Base-by-base conservation (phyloP, 2,797 vertebrate species). In the Heliangelus exortis region DNA sequence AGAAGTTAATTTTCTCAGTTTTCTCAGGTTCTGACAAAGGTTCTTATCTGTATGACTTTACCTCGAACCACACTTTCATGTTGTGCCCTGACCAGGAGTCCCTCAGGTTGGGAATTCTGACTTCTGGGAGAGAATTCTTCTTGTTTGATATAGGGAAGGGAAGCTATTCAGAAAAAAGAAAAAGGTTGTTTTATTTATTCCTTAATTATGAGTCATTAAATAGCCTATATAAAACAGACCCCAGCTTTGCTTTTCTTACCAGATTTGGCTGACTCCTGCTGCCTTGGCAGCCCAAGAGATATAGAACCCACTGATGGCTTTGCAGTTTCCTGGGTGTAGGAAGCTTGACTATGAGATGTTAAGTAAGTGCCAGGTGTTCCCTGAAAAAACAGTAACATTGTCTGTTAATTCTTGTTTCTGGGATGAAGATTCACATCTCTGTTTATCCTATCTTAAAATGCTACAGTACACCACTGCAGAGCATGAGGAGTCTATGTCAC, bases 361-460 rank as follows among this genome's bases (percentile, higher is more conserved):
- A 99, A 97, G 81, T 99, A 99, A 79, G 99, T 99, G 93, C 99
- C 99, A 91, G 99, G 99, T 92, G 99, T 99, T 97, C 99, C 99
- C 99, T 99, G 94, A 93, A 97, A 97, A 79, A 68, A 96, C 31
- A 84, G 86, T 74, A 6, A 74, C 6, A 34, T 6, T 69, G 14
- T 54, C 68, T 21, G 10, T 81, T 74, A 87, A 80, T 69, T 80
- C 47, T 77, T 61, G 31, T 71, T 85, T 85, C 45, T 84, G 76
- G 55, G 88, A 85, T 34, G 26, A 88, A 91, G 43, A 78, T 41
- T 91, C 51, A 53, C 26, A 57, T 61, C 20, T 57, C 4, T 31
- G 11, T 82, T 63, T 84, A 88, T 41, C 17, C 39, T 17, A 15
- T 73, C 73, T 84, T 61, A 50, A 72, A 90, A 85, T 7, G 19